Base-by-base conservation (phyloP, 2,797 vertebrate genomes). In the Leptatherina wallacei region DNA sequence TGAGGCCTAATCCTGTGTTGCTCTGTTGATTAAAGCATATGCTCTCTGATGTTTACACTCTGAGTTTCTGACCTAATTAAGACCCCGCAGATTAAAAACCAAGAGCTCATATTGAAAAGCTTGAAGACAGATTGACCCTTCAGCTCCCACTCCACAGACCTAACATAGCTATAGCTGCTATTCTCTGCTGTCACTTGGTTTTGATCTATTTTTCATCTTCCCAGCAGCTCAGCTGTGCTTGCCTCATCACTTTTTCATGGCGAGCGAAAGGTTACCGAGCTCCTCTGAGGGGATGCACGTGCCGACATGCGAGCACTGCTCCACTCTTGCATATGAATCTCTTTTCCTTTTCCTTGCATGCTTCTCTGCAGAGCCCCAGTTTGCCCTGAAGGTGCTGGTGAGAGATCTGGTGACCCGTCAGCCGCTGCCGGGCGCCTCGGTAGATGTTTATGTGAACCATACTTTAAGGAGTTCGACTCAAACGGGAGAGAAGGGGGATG, bases 381-480 rank as follows among this genome's bases (percentile, higher is more conserved):
- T 99, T 73, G 93, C 90, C 0, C 91, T 99, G 13, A 98, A 96
- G 91, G 96, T 98, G 55, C 95, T 96, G 90, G 96, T 98, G 77
- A 96, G 95, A 76, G 97, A 99, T 80, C 75, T 93, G 47, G 93
- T 95, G 88, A 97, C 95, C 58, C 97, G 95, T 24, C 96, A 95
- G 82, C 94, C 94, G 30, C 90, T 99, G 77, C 81, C 2, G 0
- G 95, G 95, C 18, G 97, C 97, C 0, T 84, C 90, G 0, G 96
- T 99, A 14, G 94, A 94, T 49, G 93, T 98, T 35, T 99, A 97
- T 71, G 81, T 96, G 1, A 97, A 98, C 89, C 95, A 96, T 90
- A 96, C 94, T 0, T 92, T 95, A 84, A 95, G 91, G 22, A 94
- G 94, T 77, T 96, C 95, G 0, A 92, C 91, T 29, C 78, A 84